These are phyloP conservation scores for Tenualosa thibaudeaui DNA, from an alignment of 2,797 vertebrate genomes.

Conservation along the genomic window DNA sequence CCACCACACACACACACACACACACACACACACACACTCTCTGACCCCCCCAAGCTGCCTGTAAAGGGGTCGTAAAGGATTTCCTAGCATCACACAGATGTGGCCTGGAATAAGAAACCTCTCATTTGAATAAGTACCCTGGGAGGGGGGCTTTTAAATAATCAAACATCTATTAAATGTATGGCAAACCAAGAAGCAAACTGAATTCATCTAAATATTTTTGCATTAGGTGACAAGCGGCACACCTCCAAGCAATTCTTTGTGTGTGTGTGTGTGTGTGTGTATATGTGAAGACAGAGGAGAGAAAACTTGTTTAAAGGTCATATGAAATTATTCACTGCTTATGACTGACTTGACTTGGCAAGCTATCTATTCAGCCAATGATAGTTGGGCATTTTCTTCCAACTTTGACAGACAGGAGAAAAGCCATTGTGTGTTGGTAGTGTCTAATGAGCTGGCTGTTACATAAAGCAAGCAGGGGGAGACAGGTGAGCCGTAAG, in stretches of 20 bases:
- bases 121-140: slow-evolving; percentile 18
- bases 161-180: slow-evolving; percentile 25
- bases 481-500: slow-evolving; percentile 42
- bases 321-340: not conserved
- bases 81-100: not conserved
- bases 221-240: not conserved
- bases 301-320: not conserved
- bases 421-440: not conserved
- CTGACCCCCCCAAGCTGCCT: not conserved
- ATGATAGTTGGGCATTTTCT: not conserved
- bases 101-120: slow-evolving; percentile 4
- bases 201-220: slow-evolving; percentile 22
- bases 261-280: slow-evolving; percentile 18
- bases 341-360: not conserved
- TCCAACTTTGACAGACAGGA: not conserved
- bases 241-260: not conserved
- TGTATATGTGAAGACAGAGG: not conserved
- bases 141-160: slow-evolving; percentile 20
- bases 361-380: not conserved
- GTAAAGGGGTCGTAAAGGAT: not conserved
- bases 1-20: not conserved
- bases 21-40: no score
- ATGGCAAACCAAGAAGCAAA: slow-evolving; percentile 18
- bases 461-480: not conserved
- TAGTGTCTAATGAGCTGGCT: not conserved